Percentiles rank a stretch among this genome's conserved stretches.
These are phyloP conservation scores for Eubasilissa splendida DNA, from an alignment of 2,888 invertebrate genomes.

Conservation along the genomic window DNA sequence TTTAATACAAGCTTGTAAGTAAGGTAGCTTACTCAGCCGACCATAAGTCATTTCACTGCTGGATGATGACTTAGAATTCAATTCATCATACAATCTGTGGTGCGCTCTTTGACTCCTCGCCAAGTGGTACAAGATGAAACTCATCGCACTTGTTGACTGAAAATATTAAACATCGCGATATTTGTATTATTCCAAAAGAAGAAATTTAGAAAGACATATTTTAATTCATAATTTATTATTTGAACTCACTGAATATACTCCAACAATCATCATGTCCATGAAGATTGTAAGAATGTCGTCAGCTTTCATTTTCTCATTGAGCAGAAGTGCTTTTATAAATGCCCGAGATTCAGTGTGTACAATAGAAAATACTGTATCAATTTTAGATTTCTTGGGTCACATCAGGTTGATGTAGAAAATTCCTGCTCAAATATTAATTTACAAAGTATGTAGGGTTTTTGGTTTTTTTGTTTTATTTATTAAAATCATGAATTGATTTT, in stretches of 20 bases:
- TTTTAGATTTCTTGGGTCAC: too few relatives aligned
- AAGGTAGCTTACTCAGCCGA: slow-evolving; percentile 62
- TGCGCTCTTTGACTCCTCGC: slow-evolving; percentile 78
- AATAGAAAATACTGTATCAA: neutral
- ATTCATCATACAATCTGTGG: slow-evolving; percentile 75
- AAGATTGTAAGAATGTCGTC: slow-evolving; percentile 77
- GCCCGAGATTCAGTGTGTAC: slow-evolving; percentile 30
- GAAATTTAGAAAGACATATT: neutral
- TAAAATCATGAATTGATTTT: too few relatives aligned
- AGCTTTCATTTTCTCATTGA: slow-evolving; percentile 71
- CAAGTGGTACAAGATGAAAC: slow-evolving; percentile 78
- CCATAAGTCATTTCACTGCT: slow-evolving; percentile 61
- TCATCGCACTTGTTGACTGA: slow-evolving; percentile 75
- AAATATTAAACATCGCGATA: slow-evolving; percentile 48
- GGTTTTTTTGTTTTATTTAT: too few relatives aligned
- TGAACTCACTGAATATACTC: slow-evolving; percentile 74
- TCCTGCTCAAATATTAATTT: too few relatives aligned
- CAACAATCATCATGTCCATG: slow-evolving; percentile 78
- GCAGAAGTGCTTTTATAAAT: slow-evolving; percentile 71
- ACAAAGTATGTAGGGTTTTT: too few relatives aligned
- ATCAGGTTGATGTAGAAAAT: too few relatives aligned
- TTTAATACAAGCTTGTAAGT: slow-evolving; percentile 77
- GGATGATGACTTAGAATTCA: slow-evolving; percentile 64
- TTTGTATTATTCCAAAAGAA: neutral
- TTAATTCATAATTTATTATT: neutral